Percentiles rank a stretch among this genome's conserved stretches.
Conservation (phyloP, 1,140 invertebrate species). For the Antheraea mylitta region DNA sequence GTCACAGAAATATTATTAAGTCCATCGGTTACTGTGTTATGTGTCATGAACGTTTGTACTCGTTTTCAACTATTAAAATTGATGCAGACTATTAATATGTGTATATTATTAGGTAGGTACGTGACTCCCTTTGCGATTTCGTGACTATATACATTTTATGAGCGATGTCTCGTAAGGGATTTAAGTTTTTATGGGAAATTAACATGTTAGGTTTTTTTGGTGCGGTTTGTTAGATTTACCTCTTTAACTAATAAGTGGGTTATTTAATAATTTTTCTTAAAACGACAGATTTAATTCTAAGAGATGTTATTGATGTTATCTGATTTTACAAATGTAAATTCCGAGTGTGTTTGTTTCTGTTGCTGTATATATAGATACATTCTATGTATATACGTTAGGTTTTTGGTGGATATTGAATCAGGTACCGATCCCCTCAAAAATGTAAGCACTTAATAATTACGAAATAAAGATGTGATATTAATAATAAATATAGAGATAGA, state of each 20-base stretch:
- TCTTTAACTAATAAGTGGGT: neutral
- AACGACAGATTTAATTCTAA: neutral
- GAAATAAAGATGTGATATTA: too few relatives aligned
- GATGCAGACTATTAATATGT: neutral
- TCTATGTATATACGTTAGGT: too few relatives aligned
- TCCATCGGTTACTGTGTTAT: conserved; percentile 6
- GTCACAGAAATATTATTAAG: conserved; percentile 16
- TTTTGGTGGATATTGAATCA: too few relatives aligned
- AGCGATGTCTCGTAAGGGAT: too few relatives aligned
- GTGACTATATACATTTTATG: neutral
- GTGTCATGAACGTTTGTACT: neutral
- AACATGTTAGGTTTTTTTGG: neutral
- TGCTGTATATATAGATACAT: too few relatives aligned
- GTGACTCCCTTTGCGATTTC: neutral
- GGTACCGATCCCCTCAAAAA: too few relatives aligned
- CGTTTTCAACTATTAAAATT: neutral
- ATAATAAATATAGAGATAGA: too few relatives aligned
- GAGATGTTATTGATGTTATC: neutral
- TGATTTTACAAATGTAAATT: neutral
- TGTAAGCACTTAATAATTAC: too few relatives aligned
- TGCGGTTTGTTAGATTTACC: neutral
- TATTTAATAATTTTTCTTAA: neutral
- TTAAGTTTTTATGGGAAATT: neutral
- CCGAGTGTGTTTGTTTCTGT: too few relatives aligned
- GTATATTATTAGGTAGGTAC: neutral